Percentiles rank a stretch among this genome's conserved stretches.
phyloP scores from a whole-genome alignment of 2,113 vertebrate species.

The Gopherus flavomarginatus region DNA sequence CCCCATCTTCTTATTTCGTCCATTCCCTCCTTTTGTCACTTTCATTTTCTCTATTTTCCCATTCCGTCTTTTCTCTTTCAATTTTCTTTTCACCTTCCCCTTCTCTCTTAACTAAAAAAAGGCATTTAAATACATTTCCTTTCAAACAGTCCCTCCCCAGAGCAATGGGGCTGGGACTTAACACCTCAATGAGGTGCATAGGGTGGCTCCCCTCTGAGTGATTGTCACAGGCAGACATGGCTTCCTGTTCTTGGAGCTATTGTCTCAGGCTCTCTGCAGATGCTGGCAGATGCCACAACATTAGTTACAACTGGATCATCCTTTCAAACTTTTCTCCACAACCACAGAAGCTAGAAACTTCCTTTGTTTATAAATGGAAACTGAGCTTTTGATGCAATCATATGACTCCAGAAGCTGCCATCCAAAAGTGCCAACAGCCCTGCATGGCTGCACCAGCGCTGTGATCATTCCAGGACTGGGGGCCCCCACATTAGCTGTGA shows the following conservation, averaged over 20 bases:
- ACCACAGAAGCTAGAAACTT: background rate
- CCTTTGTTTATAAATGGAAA: background rate
- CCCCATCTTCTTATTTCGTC: too few species aligned
- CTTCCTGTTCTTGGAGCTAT: background rate
- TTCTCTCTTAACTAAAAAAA: background rate
- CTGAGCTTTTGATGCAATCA: background rate
- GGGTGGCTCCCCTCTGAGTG: background rate
- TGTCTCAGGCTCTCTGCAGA: background rate
- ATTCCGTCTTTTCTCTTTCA: background rate
- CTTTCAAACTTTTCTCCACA: background rate
- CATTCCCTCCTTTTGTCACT: background rate
- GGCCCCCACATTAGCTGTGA: too few species aligned
- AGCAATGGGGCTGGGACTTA: background rate
- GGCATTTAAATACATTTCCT: background rate
- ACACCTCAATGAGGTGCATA: background rate
- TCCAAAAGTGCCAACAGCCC: background rate
- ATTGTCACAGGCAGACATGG: background rate
- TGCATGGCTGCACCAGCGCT: background rate
- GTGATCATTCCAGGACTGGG: background rate
- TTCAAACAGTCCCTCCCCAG: background rate
- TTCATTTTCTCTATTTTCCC: background rate
- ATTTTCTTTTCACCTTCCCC: background rate
- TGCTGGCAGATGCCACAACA: background rate
- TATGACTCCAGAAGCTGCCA: background rate
- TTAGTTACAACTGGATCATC: background rate